These are phyloP conservation scores for Threskiornis aethiopicus DNA, from an alignment of 2,797 vertebrate species.

Conservation along the genomic window DNA sequence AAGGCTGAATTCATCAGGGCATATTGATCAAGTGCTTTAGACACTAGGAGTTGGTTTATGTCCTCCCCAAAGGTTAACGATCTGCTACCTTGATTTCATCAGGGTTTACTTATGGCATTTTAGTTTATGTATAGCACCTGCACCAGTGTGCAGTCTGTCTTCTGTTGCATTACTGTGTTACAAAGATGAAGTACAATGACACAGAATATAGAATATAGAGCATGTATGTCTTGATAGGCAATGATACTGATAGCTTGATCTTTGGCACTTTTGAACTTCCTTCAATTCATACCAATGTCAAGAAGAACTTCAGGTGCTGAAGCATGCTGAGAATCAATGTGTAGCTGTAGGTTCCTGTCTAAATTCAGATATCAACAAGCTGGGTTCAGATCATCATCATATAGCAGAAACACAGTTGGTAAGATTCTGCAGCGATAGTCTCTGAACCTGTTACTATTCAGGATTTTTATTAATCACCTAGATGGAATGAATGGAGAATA, in stretches of 20 bases:
- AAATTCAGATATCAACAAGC: background rate
- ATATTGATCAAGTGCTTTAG: background rate
- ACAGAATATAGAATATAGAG: background rate
- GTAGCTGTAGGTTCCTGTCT: background rate
- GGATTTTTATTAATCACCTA: background rate
- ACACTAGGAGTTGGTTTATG: background rate
- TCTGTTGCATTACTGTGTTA: background rate
- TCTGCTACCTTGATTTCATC: background rate
- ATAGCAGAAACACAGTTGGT: background rate
- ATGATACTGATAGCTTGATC: background rate
- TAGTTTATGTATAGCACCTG: background rate
- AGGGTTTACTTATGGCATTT: background rate
- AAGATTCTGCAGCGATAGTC: background rate
- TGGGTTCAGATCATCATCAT: background rate
- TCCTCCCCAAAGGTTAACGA: background rate
- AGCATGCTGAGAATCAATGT: background rate
- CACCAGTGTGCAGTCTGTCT: background rate
- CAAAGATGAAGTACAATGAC: background rate
- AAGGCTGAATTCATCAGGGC: background rate
- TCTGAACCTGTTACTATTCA: background rate
- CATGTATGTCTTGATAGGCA: background rate
- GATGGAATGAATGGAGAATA: background rate
- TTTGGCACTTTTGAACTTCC: background rate
- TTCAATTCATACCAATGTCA: background rate
- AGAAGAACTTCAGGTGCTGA: background rate